These are phyloP conservation scores for Desoria tigrina DNA, from an alignment of 2,888 invertebrate species.

Conservation along the genomic window DNA sequence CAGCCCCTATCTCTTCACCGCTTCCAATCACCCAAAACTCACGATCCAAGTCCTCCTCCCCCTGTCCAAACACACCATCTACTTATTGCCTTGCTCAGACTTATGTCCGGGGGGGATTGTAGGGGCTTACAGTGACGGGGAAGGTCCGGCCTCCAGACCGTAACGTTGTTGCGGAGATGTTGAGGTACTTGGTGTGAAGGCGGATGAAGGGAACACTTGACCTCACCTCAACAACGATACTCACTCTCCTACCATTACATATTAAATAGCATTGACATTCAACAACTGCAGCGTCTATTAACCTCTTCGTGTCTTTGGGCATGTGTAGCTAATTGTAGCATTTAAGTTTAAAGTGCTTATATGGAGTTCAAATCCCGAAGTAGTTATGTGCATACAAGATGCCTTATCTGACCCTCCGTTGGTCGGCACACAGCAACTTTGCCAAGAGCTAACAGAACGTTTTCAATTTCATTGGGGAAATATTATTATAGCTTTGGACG, in stretches of 20 bases:
- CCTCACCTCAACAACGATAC: conserved; percentile 54
- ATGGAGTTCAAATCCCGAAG: too few species aligned
- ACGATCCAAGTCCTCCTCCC: neutral
- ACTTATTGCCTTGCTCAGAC: neutral
- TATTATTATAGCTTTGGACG: too few species aligned
- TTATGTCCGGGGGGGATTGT: neutral
- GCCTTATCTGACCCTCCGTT: too few species aligned
- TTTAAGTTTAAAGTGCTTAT: too few species aligned
- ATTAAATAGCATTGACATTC: neutral
- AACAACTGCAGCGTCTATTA: too few species aligned
- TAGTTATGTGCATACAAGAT: neutral
- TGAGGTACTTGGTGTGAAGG: conserved; percentile 57
- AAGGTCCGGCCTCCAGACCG: neutral
- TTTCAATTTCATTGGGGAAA: too few species aligned
- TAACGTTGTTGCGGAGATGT: conserved; percentile 55
- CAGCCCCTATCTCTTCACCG: neutral
- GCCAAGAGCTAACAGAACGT: too few species aligned
- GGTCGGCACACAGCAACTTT: too few species aligned
- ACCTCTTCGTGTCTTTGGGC: too few species aligned
- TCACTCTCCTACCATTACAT: conserved; percentile 30
- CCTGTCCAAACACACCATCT: neutral
- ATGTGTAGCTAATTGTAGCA: too few species aligned
- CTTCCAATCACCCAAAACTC: neutral
- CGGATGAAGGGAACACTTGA: conserved; percentile 56
- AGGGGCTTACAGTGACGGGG: neutral